phyloP scores from a whole-genome alignment of 1,140 invertebrate genomes.

The Rhagoletis pomonella region DNA sequence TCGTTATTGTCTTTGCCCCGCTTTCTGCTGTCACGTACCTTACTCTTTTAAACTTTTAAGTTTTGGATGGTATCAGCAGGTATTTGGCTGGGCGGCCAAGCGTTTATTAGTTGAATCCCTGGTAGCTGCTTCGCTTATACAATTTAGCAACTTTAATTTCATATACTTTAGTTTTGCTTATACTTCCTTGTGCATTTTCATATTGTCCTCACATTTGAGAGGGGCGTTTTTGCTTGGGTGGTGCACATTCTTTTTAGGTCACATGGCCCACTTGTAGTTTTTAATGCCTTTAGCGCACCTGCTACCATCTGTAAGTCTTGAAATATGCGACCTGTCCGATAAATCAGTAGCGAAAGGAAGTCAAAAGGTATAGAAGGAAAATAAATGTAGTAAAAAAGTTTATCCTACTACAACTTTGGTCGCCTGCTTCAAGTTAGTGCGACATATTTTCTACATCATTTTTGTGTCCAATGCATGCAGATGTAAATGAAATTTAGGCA shows the following conservation, averaged over 20 bases:
- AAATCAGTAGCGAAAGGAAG: constrained; percentile 1
- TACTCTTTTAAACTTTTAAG: neutral
- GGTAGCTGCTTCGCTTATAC: neutral
- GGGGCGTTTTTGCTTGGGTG: neutral
- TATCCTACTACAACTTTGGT: neutral
- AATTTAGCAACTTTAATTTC: constrained; percentile 9
- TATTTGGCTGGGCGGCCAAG: neutral
- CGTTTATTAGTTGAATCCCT: neutral
- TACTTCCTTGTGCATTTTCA: too few species aligned
- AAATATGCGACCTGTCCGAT: neutral
- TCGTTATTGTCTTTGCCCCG: neutral
- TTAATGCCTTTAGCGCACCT: constrained; percentile 8
- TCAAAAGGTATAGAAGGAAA: neutral
- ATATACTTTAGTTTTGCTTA: neutral
- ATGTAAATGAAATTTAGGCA: too few species aligned
- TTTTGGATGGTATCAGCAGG: neutral
- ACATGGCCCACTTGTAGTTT: constrained; percentile 14
- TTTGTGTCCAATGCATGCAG: neutral
- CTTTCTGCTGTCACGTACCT: neutral
- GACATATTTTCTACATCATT: neutral
- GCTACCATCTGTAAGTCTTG: neutral
- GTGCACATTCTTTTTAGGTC: neutral
- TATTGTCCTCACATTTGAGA: too few species aligned
- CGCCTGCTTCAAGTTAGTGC: neutral
- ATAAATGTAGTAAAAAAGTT: neutral